Percentiles rank a stretch among this genome's conserved stretches.
These are phyloP conservation scores for Pantala flavescens DNA, from an alignment of 1,140 invertebrate genomes.

Conservation along the genomic window DNA sequence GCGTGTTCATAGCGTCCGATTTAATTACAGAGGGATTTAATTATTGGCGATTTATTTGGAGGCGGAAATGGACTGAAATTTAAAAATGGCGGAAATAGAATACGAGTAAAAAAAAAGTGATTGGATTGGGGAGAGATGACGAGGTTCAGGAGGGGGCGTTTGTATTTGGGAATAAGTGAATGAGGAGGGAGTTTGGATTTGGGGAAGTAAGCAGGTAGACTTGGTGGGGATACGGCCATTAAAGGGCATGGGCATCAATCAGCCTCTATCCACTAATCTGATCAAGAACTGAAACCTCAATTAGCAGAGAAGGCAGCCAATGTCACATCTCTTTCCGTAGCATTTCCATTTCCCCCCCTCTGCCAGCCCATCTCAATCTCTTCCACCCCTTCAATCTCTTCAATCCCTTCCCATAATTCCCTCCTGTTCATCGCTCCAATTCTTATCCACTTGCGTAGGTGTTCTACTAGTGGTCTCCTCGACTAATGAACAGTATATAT, in stretches of 20 bases:
- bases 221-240: background rate
- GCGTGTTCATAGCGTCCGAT: too few species aligned
- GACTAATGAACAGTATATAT: too few species aligned
- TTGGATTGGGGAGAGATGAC: background rate
- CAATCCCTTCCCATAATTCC: background rate
- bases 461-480: too few species aligned
- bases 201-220: background rate
- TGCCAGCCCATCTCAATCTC: background rate
- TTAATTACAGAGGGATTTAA: too few species aligned
- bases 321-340: background rate
- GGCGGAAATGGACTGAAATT: too few species aligned
- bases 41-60: too few species aligned
- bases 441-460: too few species aligned
- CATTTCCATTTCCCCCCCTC: background rate
- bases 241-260: background rate
- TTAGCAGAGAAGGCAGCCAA: background rate
- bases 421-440: background rate
- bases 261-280: slow-evolving; percentile 8
- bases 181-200: background rate
- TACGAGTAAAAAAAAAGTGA: too few species aligned
- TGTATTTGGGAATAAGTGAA: background rate
- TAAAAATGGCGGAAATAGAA: too few species aligned
- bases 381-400: background rate
- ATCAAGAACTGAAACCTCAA: slow-evolving; percentile 9
- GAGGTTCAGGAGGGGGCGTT: background rate